These are phyloP conservation scores for Ophthalmotilapia sp. DNA, from an alignment of 2,113 vertebrate genomes.

Conservation along the genomic window DNA sequence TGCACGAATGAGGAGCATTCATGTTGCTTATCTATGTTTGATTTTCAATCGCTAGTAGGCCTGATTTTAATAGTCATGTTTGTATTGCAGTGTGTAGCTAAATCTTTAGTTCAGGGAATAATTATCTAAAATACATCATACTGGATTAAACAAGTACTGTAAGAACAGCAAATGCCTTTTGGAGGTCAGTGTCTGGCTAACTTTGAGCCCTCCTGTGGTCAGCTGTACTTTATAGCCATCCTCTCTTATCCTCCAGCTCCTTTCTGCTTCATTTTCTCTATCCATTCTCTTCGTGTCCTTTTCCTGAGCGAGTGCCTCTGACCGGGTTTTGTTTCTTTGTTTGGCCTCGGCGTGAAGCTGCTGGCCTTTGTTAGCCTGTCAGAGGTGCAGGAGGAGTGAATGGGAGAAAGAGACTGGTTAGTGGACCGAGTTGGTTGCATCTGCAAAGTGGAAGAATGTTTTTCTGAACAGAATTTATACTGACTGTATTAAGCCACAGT, in stretches of 20 bases:
- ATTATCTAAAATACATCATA: neutral
- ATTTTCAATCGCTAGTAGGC: neutral
- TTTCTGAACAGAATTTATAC: slow-evolving; percentile 10
- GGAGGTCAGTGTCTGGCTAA: neutral
- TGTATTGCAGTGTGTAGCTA: neutral
- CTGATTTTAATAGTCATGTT: neutral
- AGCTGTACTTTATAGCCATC: slow-evolving; percentile 11
- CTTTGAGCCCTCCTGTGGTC: slow-evolving; percentile 8
- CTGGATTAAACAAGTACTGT: neutral
- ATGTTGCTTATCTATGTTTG: neutral
- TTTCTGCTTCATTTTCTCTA: neutral
- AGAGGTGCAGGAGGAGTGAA: slow-evolving; percentile 25
- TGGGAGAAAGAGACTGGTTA: slow-evolving; percentile 9
- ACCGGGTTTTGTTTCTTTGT: slow-evolving; percentile 57
- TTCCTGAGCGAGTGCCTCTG: slow-evolving; percentile 32
- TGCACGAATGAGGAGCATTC: neutral
- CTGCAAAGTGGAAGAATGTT: neutral
- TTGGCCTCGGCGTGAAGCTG: slow-evolving; percentile 32
- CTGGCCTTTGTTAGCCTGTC: slow-evolving; percentile 57
- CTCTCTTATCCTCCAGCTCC: slow-evolving; percentile 14
- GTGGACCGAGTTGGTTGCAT: neutral
- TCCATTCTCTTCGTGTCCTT: slow-evolving; percentile 11
- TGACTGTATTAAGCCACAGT: neutral
- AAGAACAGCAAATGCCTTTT: neutral
- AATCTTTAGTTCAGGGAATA: neutral